Base-by-base conservation (phyloP, 2,888 invertebrate genomes). In the Adineta ricciae region DNA sequence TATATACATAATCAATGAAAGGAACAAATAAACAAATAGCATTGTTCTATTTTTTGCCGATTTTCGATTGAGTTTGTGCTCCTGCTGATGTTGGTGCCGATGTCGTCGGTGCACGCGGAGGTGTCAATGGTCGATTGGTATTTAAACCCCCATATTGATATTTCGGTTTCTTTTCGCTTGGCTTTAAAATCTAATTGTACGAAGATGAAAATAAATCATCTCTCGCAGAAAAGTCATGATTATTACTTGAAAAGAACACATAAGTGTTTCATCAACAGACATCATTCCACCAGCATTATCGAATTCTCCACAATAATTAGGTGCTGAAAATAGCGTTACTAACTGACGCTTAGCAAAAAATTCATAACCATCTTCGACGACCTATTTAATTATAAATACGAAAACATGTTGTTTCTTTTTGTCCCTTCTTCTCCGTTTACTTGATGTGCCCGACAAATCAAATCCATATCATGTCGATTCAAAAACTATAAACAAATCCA, bases 201-300 rank as follows among this genome's bases (percentile, higher is more conserved):
- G 38, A 82, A 41, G 36, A 41, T n/a, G 3, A 19, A 82, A 24
- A 82, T 2, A 9, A 38, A n/a, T n/a, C n/a, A n/a, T n/a, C n/a
- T n/a, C n/a, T n/a, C n/a, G n/a, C n/a, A n/a, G n/a, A n/a, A n/a
- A n/a, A n/a, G n/a, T n/a, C n/a, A n/a, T 24, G 41, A 41, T n/a
- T 86, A 88, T 86, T 87, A 96, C 96, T 94, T 98, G 98, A 92
- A 98, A 98, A 88, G 97, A 97, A 93, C 98, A 98, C 97, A 98
- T 97, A 84, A 98, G 93, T 86, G 97, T 95, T 91, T 98, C 97
- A 91, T 98, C 98, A 52, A 99, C 98, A 87, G 95, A 96, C 98
- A 98, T 98, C 97, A 98, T 98, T 87, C 97, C 98, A 85, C 98
- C 98, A 84, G 98, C 97, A 90, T 98, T 98, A 91, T 97, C 97